Evolutionary conservation across 2,797 vertebrate genomes (phyloP).

Genomic region (Staurois parvus): DNA sequence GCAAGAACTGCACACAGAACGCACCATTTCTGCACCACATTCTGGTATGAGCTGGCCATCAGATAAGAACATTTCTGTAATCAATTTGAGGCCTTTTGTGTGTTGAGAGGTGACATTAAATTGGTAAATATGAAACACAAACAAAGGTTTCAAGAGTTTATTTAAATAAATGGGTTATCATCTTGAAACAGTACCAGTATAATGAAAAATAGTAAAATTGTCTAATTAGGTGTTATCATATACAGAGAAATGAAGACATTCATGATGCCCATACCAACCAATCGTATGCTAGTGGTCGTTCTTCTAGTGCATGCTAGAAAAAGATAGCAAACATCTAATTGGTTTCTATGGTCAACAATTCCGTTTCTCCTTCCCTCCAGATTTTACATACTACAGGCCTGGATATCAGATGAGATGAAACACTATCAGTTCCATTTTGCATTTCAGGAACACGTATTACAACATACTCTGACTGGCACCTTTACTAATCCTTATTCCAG

Average conservation of each 20-base stretch:
- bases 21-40: too few relatives aligned
- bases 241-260: background rate
- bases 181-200: background rate
- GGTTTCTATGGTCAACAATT: background rate
- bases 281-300: background rate
- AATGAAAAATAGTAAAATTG: background rate
- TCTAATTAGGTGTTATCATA: background rate
- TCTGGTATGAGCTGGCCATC: too few relatives aligned
- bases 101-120: too few relatives aligned
- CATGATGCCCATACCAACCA: background rate
- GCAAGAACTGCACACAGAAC: too few relatives aligned
- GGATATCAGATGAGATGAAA: background rate
- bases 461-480: background rate
- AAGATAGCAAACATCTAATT: background rate
- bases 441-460: background rate
- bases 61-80: background rate
- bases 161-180: background rate
- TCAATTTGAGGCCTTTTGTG: background rate
- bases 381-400: background rate
- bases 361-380: background rate
- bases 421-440: background rate
- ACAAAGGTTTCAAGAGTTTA: background rate
- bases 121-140: background rate
- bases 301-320: background rate
- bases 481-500: background rate